Base-by-base conservation (phyloP, 2,888 invertebrate genomes). In the Galerucella nymphaeae region DNA sequence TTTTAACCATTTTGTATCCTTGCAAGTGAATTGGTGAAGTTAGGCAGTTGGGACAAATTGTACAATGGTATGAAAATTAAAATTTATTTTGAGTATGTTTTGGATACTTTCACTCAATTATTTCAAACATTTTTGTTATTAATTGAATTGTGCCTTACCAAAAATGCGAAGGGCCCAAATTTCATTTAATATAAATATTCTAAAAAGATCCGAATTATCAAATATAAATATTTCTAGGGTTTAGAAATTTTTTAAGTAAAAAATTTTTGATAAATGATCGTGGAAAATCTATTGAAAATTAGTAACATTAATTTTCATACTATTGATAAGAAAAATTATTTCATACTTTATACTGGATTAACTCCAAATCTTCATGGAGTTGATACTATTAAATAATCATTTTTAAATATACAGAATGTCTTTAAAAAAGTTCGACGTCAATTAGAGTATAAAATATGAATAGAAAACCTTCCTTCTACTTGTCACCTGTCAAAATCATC, bases 221-320 rank as follows among this genome's bases (percentile, higher is more conserved):
- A 45, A 45, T 45, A 45, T 45, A 13, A 45, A 45, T 45, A 45
- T 45, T 45, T 45, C 10, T 45, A 45, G 14, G 14, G 45, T 45
- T 45, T 14, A 45, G 45, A 11, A 45, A 14, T 45, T 45, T 38
- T 38, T 38, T 8, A 38, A 38, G 6, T 38, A 38, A 38, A 30
- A 38, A 38, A 8, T 6, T 4, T 45, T 45, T 45, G 14, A 45
- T 13, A 45, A 45, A 45, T 45, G 14, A 45, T 14, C 14, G 13
- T 45, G 4, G 3, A 45, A 11, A 45, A 45, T 9, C 30, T 38
- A 38, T 38, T 38, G 6, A 45, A 45, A 63, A 13, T 63, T 20
- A 14, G 18, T 23, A 64, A 62, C 62, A 30, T 13, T 70, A 73
- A 72, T 76, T 78, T 78, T 50, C 50, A 50, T 50, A 50, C 50